Conservation (phyloP, 92 coral and sea anemone species). For the Montipora capitata region DNA sequence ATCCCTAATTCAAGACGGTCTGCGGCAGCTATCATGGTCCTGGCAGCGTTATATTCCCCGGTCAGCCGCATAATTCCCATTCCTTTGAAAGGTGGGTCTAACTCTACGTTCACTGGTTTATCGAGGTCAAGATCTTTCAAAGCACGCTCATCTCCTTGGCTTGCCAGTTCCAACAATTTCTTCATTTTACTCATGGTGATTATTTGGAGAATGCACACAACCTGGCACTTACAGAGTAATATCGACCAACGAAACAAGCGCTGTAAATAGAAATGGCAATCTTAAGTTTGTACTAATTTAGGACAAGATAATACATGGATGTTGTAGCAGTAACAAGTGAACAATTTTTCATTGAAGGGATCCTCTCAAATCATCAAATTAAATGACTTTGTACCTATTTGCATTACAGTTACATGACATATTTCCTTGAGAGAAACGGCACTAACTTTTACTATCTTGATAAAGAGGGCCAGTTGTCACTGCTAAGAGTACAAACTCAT, state of each 20-base stretch:
- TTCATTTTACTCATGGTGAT: slow-evolving; percentile 7
- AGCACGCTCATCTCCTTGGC: neutral
- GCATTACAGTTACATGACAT: too few species aligned
- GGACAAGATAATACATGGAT: too few species aligned
- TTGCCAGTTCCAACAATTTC: slow-evolving; percentile 13
- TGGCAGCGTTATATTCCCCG: neutral
- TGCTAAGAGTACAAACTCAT: too few species aligned
- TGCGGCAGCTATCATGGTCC: slow-evolving; percentile 7
- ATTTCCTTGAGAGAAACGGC: too few species aligned
- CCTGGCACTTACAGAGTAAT: slow-evolving; percentile 1
- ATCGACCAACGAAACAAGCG: neutral
- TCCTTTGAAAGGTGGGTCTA: slow-evolving; percentile 14
- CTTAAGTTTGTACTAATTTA: too few species aligned
- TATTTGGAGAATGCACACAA: slow-evolving; percentile 19
- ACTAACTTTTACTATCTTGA: too few species aligned
- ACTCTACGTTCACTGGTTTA: slow-evolving; percentile 2
- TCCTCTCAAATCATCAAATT: too few species aligned
- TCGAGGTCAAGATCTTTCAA: neutral
- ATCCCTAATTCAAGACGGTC: neutral
- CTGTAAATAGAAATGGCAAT: slow-evolving; percentile 15
- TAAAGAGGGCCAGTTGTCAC: too few species aligned
- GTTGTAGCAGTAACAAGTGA: too few species aligned
- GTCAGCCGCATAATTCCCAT: slow-evolving; percentile 9
- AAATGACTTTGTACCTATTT: too few species aligned
- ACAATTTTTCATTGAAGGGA: too few species aligned